phyloP scores from a whole-genome alignment of 2,797 vertebrate genomes.

The Ptychadena robeensis region DNA sequence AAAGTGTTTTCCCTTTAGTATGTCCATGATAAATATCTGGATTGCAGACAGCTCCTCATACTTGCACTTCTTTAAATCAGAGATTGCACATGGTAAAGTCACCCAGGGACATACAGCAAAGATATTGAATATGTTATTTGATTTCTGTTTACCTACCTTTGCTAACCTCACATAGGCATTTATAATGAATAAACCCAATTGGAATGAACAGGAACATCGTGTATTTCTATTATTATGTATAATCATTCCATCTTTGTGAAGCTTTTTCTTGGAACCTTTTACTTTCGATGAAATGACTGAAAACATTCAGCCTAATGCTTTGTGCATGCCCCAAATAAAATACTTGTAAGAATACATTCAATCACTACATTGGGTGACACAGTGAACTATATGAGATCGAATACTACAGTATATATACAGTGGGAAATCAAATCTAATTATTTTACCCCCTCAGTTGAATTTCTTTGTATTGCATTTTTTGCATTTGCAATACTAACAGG shows the following conservation, averaged over 20 bases:
- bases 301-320: constrained; percentile 10
- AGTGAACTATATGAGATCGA: constrained; percentile 37
- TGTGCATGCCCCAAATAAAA: constrained; percentile 12
- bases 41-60: too few relatives aligned
- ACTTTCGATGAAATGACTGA: constrained; percentile 34
- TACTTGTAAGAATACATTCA: constrained; percentile 41
- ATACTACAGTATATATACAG: constrained; percentile 21
- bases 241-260: constrained; percentile 9
- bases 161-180: not conserved
- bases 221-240: not conserved
- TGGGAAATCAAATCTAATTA: constrained; percentile 30
- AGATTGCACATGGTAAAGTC: not conserved
- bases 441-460: constrained; percentile 17
- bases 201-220: not conserved
- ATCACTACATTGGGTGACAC: constrained; percentile 37
- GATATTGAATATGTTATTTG: too few relatives aligned
- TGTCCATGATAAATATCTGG: too few relatives aligned
- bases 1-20: too few relatives aligned
- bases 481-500: constrained; percentile 43
- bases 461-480: constrained; percentile 29
- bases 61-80: too few relatives aligned
- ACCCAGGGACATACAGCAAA: not conserved
- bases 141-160: not conserved
- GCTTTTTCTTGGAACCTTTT: constrained; percentile 6
- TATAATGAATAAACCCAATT: not conserved